A percentile compares a stretch with the other conserved stretches of the same genome.
phyloP scores from a whole-genome alignment of 2,797 vertebrate genomes.

The Florisuga fusca region DNA sequence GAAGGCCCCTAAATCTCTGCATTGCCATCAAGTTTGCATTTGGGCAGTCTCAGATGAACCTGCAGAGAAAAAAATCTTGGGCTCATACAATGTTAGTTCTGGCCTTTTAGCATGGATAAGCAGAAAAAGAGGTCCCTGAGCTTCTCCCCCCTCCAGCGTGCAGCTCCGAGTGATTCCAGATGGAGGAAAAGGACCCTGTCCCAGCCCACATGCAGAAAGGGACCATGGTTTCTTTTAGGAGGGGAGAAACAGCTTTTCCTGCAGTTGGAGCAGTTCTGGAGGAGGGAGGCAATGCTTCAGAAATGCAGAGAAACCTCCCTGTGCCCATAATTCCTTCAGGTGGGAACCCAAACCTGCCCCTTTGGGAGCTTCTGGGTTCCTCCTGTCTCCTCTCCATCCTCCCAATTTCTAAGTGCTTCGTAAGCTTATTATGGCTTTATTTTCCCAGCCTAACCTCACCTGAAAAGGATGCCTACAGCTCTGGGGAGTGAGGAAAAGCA shows the following conservation, averaged over 20 bases:
- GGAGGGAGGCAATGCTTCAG: not conserved
- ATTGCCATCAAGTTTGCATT: not conserved
- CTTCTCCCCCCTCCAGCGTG: not conserved
- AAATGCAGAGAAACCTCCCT: not conserved
- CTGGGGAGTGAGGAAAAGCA: not conserved
- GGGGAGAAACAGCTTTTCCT: not conserved
- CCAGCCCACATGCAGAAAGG: not conserved
- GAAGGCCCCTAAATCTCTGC: not conserved
- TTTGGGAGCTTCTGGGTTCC: not conserved
- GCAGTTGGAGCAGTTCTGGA: accelerated
- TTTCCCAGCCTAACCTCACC: not conserved
- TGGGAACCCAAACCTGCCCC: not conserved
- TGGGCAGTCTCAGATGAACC: not conserved
- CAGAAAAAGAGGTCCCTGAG: not conserved
- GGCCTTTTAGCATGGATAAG: not conserved
- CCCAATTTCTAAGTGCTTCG: not conserved
- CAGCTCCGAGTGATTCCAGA: accelerated
- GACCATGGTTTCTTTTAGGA: not conserved
- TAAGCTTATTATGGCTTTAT: not conserved
- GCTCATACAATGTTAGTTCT: not conserved
- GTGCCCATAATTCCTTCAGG: not conserved
- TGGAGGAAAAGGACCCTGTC: not conserved
- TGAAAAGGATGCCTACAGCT: not conserved
- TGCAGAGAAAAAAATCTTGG: not conserved
- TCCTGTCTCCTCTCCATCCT: not conserved